Base-by-base conservation (phyloP, 2,888 invertebrate genomes). In the Torymus texanus region DNA sequence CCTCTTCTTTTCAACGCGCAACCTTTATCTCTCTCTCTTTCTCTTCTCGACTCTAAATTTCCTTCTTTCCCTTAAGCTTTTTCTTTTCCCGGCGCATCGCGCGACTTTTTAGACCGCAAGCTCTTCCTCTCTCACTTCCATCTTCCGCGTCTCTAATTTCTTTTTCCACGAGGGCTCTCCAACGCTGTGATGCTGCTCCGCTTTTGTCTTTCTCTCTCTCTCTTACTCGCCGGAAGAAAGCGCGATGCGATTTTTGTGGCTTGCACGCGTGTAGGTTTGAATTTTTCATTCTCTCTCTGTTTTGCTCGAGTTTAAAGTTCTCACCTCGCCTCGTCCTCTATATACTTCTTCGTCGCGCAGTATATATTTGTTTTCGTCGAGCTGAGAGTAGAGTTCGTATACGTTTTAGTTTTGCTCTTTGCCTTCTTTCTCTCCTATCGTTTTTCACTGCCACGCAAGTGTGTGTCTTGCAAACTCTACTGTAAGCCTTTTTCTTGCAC, bases 301-400 rank as follows among this genome's bases (percentile, higher is more conserved):
- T 5, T 29, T 5, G 55, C 65, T 41, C 12, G 29, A 74, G 65
- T 50, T 74, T 74, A 65, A 65, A 74, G 18, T 74, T 65, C n/a
- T 56, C 56, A 3, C 29, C 29, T 29, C 21, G 13, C 41, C 56
- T 56, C 16, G 55, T 5, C 2, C 50, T 65, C 65, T 74, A 18
- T n/a, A n/a, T n/a, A n/a, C n/a, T n/a, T 8, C 67, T 0, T 14
- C 10, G 10, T 50, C 0, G 55, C 4, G 24, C 21, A n/a, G 10
- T 65, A 61, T 73, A 74, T 63, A 74, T 65, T 74, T 74, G 65
- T 74, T 74, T 65, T 74, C 58, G 56, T 74, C 21, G 58, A 74
- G 65, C 41, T 29, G 58, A 65, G 41, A 21, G 41, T 18, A 16
- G 41, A 29, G n/a, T 50, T 11, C 65, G 65, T 58, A 56, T 58